Conservation (phyloP, 2,113 vertebrate genomes). For the Gadus macrocephalus region DNA sequence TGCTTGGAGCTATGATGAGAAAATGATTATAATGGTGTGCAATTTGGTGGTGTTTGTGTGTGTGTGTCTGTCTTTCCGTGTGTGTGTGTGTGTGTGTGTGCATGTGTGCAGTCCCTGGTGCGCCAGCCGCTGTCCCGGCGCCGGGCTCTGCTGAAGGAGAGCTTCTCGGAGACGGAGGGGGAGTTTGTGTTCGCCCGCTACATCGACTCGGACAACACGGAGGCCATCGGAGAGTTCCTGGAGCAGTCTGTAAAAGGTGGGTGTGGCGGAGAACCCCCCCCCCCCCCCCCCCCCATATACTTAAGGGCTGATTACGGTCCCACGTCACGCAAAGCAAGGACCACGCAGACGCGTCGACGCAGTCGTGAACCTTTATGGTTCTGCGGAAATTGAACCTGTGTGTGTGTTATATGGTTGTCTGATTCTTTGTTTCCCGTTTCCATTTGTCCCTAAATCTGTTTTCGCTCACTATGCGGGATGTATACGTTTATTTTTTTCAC, state of each 20-base stretch:
- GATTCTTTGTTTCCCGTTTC: neutral
- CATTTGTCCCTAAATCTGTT: neutral
- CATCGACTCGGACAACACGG: conserved; percentile 77
- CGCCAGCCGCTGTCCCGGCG: conserved; percentile 77
- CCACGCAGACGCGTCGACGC: too few species aligned
- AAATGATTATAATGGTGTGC: conserved; percentile 55
- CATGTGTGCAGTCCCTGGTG: conserved; percentile 79
- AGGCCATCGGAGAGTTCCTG: conserved; percentile 85
- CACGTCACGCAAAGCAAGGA: too few species aligned
- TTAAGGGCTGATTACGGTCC: too few species aligned
- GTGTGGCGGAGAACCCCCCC: neutral
- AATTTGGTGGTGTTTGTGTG: conserved; percentile 22
- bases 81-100: conserved; percentile 8
- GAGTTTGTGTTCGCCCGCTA: conserved; percentile 84
- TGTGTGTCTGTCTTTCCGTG: conserved; percentile 2
- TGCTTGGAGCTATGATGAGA: conserved; percentile 40
- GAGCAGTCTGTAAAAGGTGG: conserved; percentile 87
- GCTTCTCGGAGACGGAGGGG: conserved; percentile 82
- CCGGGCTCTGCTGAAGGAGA: conserved; percentile 76
- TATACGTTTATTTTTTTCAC: conserved; percentile 1
- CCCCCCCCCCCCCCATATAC: too few species aligned
- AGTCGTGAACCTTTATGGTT: too few species aligned
- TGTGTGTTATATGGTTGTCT: too few species aligned
- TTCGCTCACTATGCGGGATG: conserved; percentile 8
- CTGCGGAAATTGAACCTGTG: too few species aligned